Percentiles rank a stretch among this genome's conserved stretches.
Evolutionary conservation across 2,888 invertebrate species (phyloP).

Genomic region (Rhorus exstirpatorius): DNA sequence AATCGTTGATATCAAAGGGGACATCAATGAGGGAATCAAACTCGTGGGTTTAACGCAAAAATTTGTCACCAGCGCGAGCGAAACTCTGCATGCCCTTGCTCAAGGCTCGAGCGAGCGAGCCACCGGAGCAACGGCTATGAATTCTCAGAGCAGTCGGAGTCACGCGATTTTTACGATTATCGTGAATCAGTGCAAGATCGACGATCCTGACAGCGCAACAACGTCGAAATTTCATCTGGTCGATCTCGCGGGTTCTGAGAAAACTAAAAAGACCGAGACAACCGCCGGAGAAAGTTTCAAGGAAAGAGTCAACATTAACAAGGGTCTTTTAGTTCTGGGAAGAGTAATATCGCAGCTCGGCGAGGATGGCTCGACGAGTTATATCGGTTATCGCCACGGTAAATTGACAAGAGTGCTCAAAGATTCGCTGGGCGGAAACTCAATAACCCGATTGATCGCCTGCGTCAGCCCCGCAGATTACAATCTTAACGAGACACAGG

Average conservation of each 20-base stretch:
- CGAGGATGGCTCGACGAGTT: slow-evolving; percentile 89
- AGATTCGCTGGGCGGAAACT: slow-evolving; percentile 98
- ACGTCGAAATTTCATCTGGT: slow-evolving; percentile 96
- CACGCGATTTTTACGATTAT: slow-evolving; percentile 95
- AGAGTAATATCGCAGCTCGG: slow-evolving; percentile 97
- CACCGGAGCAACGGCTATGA: slow-evolving; percentile 97
- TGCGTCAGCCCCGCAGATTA: slow-evolving; percentile 97
- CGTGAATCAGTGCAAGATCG: slow-evolving; percentile 89
- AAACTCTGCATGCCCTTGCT: slow-evolving; percentile 90
- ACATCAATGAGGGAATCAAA: slow-evolving; percentile 86
- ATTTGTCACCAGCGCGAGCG: slow-evolving; percentile 88
- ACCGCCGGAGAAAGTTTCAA: slow-evolving; percentile 95
- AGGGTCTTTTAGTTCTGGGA: slow-evolving; percentile 95
- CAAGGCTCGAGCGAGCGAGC: slow-evolving; percentile 92
- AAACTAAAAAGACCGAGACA: slow-evolving; percentile 95
- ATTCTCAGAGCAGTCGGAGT: slow-evolving; percentile 94
- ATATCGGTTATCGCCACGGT: slow-evolving; percentile 96
- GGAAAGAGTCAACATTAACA: slow-evolving; percentile 97
- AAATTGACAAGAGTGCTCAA: slow-evolving; percentile 96
- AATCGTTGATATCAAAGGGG: slow-evolving; percentile 94
- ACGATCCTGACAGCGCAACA: slow-evolving; percentile 90
- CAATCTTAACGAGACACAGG: slow-evolving; percentile 95
- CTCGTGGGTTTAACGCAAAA: slow-evolving; percentile 89
- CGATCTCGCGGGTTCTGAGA: slow-evolving; percentile 96
- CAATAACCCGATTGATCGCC: slow-evolving; percentile 97